Base-by-base conservation (phyloP, 2,888 invertebrate species). In the Drosophila glabriapex region DNA sequence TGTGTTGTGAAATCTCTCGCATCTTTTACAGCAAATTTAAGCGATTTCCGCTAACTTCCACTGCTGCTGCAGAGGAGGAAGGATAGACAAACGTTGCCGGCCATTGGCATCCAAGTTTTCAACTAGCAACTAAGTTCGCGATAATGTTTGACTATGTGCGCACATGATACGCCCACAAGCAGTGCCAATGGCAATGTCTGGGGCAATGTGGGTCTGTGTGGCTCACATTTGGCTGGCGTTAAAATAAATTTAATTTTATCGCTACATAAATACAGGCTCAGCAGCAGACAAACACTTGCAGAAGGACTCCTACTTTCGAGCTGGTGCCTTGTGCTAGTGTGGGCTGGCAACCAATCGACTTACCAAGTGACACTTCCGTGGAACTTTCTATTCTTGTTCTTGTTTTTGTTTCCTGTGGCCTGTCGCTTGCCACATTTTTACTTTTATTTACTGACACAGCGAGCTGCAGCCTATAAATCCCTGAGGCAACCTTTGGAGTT, bases 171-270 rank as follows among this genome's bases (percentile, higher is more conserved):
- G 78, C 71, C 78, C 77, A 77, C 73, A 59, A 46, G 35, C 41
- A 39, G 37, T 28, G 29, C 33, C 50, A 41, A 3, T 68, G 28
- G 37, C 31, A 58, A 10, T 68, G 55, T 46, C 60, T 46, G 50
- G 53, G 68, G 33, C 54, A 41, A 25, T 33, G 54, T 55, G 60
- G 69, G 31, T 16, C 7, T 63, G 56, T 71, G 58, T 37, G 68
- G 52, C 62, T 74, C 68, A 68, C 76, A 73, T 72, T 79, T 73
- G 72, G 82, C 63, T 73, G 87, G 87, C 84, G 76, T 84, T 86
- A 82, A 85, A 85, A 85, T 85, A 85, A 85, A 85, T 85, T 85
- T 86, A 82, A 89, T 86, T 85, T 85, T 85, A 89, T 85, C 85
- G 85, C 85, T 84, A 85, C 85, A 89, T 85, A 85, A 89, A 85